Evolutionary conservation across 2,113 vertebrate genomes (phyloP).

Genomic region (Kryptolebias marmoratus): DNA sequence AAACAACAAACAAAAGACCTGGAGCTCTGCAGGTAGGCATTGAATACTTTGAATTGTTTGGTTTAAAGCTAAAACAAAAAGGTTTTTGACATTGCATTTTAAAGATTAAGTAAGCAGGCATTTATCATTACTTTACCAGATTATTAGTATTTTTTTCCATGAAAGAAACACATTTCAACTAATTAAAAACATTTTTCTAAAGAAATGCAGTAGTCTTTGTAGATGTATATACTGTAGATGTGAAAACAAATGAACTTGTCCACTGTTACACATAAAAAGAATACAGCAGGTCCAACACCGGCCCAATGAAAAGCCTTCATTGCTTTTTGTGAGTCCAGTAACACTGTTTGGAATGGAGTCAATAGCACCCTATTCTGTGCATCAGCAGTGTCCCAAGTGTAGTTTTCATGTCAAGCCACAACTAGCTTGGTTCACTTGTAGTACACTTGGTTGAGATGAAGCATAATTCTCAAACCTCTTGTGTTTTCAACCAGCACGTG

Average conservation of each 20-base stretch:
- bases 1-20: not conserved
- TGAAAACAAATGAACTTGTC: no score
- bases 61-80: not conserved
- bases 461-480: not conserved
- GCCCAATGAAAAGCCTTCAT: not conserved
- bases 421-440: not conserved
- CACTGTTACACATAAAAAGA: no score
- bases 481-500: not conserved
- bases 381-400: not conserved
- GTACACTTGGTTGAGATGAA: not conserved
- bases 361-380: not conserved
- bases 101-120: not conserved
- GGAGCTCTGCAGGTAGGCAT: not conserved
- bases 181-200: no score
- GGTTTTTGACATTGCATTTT: not conserved
- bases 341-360: not conserved
- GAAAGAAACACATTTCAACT: no score
- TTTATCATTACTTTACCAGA: not conserved
- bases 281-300: not conserved
- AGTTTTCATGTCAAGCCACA: conserved; percentile 1
- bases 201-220: no score
- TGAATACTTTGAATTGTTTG: not conserved
- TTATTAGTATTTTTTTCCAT: not conserved
- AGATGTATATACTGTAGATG: no score
- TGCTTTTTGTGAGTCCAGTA: conserved; percentile 1